A percentile compares a stretch with the other conserved stretches of the same genome.
phyloP scores from a whole-genome alignment of 2,888 invertebrate genomes.

The Andrena bucephala region DNA sequence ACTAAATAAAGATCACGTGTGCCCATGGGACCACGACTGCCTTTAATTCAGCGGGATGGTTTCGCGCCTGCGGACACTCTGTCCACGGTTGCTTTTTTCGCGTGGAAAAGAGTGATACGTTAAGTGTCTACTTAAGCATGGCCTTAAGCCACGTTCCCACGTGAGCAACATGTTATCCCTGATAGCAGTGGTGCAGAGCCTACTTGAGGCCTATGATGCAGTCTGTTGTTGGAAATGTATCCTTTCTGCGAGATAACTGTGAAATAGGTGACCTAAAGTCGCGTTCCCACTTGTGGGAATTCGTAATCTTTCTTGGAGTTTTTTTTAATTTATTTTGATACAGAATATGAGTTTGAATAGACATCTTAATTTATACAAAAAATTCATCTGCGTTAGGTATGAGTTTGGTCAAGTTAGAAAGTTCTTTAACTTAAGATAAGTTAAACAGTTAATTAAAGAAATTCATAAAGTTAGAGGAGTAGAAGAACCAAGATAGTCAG shows the following conservation, averaged over 20 bases:
- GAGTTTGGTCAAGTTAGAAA: no score
- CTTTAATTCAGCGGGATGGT: conserved; percentile 51
- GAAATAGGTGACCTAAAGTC: neutral
- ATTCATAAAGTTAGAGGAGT: no score
- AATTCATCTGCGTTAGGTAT: no score
- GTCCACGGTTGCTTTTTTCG: neutral
- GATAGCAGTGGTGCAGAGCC: no score
- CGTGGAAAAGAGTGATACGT: conserved; percentile 1
- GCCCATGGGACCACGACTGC: conserved; percentile 26
- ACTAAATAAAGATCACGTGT: conserved; percentile 65
- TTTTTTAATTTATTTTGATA: neutral
- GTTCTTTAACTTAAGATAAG: no score
- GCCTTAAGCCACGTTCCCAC: neutral
- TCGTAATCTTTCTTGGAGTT: neutral
- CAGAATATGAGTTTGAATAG: no score
- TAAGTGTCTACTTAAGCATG: neutral
- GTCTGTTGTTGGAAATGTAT: no score
- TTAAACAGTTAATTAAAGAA: no score
- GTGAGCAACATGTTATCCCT: neutral
- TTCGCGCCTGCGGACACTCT: conserved; percentile 20
- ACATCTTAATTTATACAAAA: no score
- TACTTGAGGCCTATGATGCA: no score
- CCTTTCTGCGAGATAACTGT: neutral
- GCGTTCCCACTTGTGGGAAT: neutral
- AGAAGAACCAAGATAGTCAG: no score